phyloP scores from a whole-genome alignment of 1,140 invertebrate genomes.

The Whitmania pigra region DNA sequence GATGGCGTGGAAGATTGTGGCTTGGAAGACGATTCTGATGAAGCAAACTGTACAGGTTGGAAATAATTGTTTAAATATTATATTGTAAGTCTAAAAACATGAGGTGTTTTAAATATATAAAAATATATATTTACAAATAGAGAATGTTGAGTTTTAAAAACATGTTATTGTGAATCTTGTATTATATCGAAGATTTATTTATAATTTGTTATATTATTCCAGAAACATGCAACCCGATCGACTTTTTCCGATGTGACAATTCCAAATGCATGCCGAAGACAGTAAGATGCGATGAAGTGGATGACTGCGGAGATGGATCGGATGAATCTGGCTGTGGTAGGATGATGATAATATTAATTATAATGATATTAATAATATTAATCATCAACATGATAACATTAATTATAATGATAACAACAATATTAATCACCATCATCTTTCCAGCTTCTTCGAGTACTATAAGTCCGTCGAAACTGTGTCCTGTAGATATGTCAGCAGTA shows the following conservation, averaged over 20 bases:
- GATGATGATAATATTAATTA: conserved; percentile 2
- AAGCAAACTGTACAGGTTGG: conserved; percentile 27
- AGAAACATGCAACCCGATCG: background rate
- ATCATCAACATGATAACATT: too few species aligned
- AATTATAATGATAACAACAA: too few species aligned
- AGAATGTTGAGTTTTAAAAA: background rate
- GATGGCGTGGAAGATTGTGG: conserved; percentile 29
- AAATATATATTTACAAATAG: background rate
- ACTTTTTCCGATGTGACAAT: conserved; percentile 29
- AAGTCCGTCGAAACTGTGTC: too few species aligned
- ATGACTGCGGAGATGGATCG: conserved; percentile 86
- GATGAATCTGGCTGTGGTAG: conserved; percentile 63
- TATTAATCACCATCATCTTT: too few species aligned
- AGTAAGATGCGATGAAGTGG: conserved; percentile 87
- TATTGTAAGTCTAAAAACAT: background rate
- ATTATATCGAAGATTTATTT: background rate
- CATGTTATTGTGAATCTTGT: background rate
- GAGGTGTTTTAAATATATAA: too few species aligned
- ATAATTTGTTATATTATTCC: background rate
- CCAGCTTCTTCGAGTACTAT: too few species aligned
- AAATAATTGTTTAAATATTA: background rate
- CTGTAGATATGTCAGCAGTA: too few species aligned
- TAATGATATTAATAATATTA: too few species aligned
- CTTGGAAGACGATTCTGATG: conserved; percentile 27
- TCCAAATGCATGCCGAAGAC: conserved; percentile 68